Conservation (phyloP, 2,888 invertebrate species). For the Dilophus febrilis region DNA sequence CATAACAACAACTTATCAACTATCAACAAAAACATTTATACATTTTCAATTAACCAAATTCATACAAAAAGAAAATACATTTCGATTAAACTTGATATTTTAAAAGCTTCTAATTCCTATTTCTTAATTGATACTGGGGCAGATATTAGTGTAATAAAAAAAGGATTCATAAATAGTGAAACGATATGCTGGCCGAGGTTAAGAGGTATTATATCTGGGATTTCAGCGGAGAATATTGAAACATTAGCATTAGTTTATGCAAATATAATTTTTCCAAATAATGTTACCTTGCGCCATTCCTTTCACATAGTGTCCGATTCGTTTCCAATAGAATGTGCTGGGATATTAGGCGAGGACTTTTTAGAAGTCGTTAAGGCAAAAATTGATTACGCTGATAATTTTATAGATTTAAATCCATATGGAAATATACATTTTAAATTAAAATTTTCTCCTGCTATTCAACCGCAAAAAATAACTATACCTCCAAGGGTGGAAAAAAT, state of each 20-base stretch:
- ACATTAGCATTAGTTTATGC: constrained; percentile 4
- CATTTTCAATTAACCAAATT: too few species aligned
- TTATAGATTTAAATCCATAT: too few species aligned
- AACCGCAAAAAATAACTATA: too few species aligned
- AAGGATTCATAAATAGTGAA: constrained; percentile 3
- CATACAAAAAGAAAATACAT: too few species aligned
- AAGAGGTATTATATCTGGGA: constrained; percentile 3
- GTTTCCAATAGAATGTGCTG: constrained; percentile 6
- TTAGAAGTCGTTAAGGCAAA: not conserved
- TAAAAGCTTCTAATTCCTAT: too few species aligned
- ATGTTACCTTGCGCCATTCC: constrained; percentile 1
- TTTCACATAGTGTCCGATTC: constrained; percentile 8
- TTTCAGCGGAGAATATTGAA: constrained; percentile 5
- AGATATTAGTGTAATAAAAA: constrained; percentile 8
- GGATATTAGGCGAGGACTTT: constrained; percentile 7
- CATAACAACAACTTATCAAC: too few species aligned
- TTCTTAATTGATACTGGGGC: constrained; percentile 9
- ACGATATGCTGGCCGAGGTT: constrained; percentile 2
- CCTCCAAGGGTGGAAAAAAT: too few species aligned
- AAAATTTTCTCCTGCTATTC: too few species aligned
- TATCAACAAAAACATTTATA: too few species aligned
- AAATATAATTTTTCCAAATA: constrained; percentile 4
- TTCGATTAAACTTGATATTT: too few species aligned
- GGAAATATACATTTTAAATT: too few species aligned
- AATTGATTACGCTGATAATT: not conserved